Evolutionary conservation across 2,113 vertebrate species (phyloP), one percentile per base, ranked within the genome.

Genomic region (Tachysurus fulvidraco): DNA sequence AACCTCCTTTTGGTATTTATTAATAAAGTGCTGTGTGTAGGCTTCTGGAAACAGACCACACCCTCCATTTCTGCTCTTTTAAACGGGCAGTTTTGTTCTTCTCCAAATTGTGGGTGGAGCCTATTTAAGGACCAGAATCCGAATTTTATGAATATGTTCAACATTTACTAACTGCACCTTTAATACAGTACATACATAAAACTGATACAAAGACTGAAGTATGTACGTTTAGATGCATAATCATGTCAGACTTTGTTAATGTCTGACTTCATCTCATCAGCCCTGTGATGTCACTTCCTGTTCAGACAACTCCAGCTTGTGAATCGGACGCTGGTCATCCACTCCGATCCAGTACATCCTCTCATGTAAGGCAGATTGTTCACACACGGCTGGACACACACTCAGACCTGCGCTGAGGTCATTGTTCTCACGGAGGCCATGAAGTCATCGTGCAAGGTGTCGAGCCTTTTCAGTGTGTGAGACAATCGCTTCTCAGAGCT

Each of bases 211-310:
- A 36, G 36, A 36, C 36, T 2, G 36, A 36, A 36, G 36, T 36
- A 36, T 36, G 36, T 36, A n/a, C n/a, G n/a, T n/a, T n/a, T n/a
- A n/a, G n/a, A n/a, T n/a, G n/a, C n/a, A n/a, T n/a, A n/a, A n/a
- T n/a, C n/a, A 36, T 36, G 36, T 36, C 52, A 30, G 23, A 28
- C n/a, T 50, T 6, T 44, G 19, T 41, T 6, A 50, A 50, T 2
- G n/a, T 76, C 78, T 54, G 44, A 21, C 44, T 52, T 55, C 69
- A 79, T 78, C 73, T 65, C 0, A 23, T 14, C 21, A 62, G 11
- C 67, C 14, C 7, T 1, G 16, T 65, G 44, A 77, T 74, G 30
- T 83, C 86, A 67, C 73, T 87, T 87, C 81, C 81, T 83, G 52
- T 50, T 64, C n/a, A 52, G 16, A 44, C 60, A 44, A 14, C 5